phyloP scores from a whole-genome alignment of 2,113 vertebrate genomes.

The Alosa alosa region DNA sequence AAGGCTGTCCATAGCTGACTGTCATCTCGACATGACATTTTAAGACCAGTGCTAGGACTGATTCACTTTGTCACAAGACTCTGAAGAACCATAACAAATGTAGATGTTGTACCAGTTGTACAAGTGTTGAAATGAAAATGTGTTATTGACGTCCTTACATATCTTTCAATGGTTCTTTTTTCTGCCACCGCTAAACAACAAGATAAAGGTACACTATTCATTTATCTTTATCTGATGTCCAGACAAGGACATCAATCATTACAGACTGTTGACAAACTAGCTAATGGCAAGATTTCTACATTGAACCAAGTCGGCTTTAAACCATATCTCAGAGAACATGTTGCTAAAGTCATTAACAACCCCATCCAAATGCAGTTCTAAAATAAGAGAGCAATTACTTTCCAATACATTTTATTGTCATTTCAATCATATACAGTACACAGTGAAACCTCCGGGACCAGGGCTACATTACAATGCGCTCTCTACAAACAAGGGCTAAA shows the following conservation, averaged over 20 bases:
- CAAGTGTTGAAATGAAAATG: neutral
- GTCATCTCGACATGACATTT: neutral
- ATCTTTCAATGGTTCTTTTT: neutral
- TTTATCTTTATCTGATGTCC: neutral
- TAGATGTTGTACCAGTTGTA: neutral
- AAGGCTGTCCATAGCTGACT: no score
- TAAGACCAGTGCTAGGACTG: neutral
- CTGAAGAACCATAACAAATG: neutral
- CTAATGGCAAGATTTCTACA: neutral
- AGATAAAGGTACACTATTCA: neutral
- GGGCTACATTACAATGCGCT: no score
- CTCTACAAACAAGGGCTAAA: no score
- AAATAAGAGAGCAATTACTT: neutral
- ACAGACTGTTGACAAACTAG: neutral
- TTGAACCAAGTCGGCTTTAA: neutral
- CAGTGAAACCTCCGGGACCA: no score
- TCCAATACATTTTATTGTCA: no score
- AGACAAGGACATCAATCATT: neutral
- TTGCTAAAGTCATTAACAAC: neutral
- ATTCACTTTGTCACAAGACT: neutral
- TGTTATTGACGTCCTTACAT: neutral
- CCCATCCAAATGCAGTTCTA: neutral
- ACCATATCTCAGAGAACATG: neutral
- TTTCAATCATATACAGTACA: no score
- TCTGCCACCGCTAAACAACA: neutral